Percentiles rank a stretch among this genome's conserved stretches.
Evolutionary conservation across 2,113 vertebrate genomes (phyloP).

Genomic region (Hoplias malabaricus): DNA sequence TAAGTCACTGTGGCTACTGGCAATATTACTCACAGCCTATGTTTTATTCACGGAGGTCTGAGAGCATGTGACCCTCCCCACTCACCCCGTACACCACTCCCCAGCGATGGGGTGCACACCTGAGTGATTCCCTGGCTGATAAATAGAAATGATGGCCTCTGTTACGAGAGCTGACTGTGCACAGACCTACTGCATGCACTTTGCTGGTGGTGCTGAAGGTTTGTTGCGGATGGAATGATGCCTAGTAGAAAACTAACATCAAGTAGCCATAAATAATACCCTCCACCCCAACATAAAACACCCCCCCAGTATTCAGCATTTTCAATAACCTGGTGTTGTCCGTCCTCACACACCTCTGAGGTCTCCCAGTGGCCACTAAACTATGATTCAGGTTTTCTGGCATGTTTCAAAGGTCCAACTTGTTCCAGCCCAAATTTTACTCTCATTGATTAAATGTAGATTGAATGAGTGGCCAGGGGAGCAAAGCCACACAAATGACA

Average conservation of each 20-base stretch:
- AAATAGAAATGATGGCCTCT: slow-evolving; percentile 30
- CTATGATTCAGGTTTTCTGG: slow-evolving; percentile 64
- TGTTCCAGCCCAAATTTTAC: slow-evolving; percentile 79
- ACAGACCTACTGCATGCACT: slow-evolving; percentile 11
- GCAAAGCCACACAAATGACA: slow-evolving; percentile 82
- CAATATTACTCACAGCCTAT: slow-evolving; percentile 71
- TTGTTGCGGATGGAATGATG: background rate
- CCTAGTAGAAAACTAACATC: background rate
- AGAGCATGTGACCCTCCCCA: slow-evolving; percentile 46
- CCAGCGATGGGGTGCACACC: slow-evolving; percentile 25
- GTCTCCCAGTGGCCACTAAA: slow-evolving; percentile 53
- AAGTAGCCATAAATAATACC: too few relatives aligned
- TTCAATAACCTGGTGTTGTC: slow-evolving; percentile 2
- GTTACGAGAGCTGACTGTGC: slow-evolving; percentile 40
- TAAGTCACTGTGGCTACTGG: slow-evolving; percentile 77
- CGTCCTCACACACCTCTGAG: slow-evolving; percentile 51
- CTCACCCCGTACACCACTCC: too few relatives aligned
- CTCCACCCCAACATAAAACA: background rate
- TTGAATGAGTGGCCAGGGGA: slow-evolving; percentile 77
- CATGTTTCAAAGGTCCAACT: slow-evolving; percentile 66
- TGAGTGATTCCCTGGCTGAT: slow-evolving; percentile 45
- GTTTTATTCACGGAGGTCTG: slow-evolving; percentile 63
- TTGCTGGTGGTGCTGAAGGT: background rate
- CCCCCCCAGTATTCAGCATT: background rate
- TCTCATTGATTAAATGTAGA: slow-evolving; percentile 89